Evolutionary conservation across 2,888 invertebrate genomes (phyloP).

Genomic region (Torymus auratus): DNA sequence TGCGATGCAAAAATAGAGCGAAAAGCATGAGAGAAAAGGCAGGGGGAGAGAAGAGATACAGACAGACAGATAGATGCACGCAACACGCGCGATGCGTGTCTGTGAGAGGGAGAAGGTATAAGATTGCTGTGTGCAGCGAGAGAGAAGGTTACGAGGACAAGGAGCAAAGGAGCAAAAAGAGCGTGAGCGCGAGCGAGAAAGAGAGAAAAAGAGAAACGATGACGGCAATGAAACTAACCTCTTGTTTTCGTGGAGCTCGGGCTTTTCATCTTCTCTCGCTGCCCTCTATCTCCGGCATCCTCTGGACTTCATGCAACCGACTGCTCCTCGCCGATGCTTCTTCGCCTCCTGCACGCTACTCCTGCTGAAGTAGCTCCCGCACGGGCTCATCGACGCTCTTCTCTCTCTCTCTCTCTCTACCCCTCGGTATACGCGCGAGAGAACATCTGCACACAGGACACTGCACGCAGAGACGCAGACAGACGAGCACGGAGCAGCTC

Average conservation of each 20-base stretch:
- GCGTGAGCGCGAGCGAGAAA: neutral
- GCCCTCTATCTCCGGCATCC: neutral
- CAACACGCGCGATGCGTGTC: neutral
- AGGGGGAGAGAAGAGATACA: too few relatives aligned
- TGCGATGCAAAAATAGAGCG: too few relatives aligned
- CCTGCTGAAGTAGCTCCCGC: neutral
- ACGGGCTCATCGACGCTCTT: neutral
- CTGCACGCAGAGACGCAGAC: too few relatives aligned
- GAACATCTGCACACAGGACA: too few relatives aligned
- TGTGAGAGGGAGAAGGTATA: neutral
- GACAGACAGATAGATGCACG: neutral
- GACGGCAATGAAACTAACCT: constrained; percentile 45
- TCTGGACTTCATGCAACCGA: neutral
- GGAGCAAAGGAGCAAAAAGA: neutral
- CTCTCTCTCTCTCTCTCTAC: neutral
- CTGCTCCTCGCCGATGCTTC: too few relatives aligned
- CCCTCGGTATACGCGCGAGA: too few relatives aligned
- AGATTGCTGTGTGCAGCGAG: neutral
- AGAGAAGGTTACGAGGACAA: constrained; percentile 37
- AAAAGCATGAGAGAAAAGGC: too few relatives aligned
- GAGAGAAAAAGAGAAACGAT: neutral
- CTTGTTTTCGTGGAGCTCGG: constrained; percentile 47
- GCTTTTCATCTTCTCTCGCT: constrained; percentile 46
- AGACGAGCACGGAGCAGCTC: too few relatives aligned
- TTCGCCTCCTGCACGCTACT: too few relatives aligned